Evolutionary conservation across 2,888 invertebrate species (phyloP).

Genomic region (Parapristionchus giblindavisi): DNA sequence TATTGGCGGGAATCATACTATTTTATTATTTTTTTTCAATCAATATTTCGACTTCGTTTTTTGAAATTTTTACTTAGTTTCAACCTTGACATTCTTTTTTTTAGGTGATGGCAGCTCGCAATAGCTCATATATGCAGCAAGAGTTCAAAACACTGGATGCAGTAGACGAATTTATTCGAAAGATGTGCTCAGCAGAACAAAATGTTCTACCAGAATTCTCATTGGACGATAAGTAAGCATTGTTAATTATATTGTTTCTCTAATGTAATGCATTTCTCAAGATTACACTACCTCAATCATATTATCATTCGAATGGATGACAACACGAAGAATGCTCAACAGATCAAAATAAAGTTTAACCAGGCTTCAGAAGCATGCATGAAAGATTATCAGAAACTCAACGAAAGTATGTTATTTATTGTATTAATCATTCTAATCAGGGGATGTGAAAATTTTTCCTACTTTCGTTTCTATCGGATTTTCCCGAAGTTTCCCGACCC

Average conservation of each 20-base stretch:
- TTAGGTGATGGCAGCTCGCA: constrained; percentile 4
- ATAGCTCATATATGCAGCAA: neutral
- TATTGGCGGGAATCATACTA: too few relatives aligned
- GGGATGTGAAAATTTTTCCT: neutral
- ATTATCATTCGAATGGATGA: neutral
- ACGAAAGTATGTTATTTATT: neutral
- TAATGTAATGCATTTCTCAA: too few relatives aligned
- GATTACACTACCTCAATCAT: neutral
- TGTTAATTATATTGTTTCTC: neutral
- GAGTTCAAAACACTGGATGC: neutral
- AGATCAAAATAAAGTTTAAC: neutral
- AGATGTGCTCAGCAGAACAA: neutral
- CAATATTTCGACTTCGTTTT: neutral
- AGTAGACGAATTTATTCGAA: neutral
- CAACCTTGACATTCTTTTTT: neutral
- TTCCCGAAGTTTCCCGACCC: too few relatives aligned
- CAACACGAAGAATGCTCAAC: neutral
- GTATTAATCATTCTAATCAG: neutral
- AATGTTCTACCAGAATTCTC: too few relatives aligned
- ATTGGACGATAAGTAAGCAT: neutral
- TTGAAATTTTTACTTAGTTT: neutral
- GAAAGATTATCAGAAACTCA: neutral
- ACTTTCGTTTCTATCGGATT: neutral
- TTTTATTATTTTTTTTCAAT: too few relatives aligned
- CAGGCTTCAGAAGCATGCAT: too few relatives aligned